Percentiles rank a stretch among this genome's conserved stretches.
These are phyloP conservation scores for Acipenser oxyrinchus DNA, from an alignment of 2,797 vertebrate genomes.

Conservation along the genomic window DNA sequence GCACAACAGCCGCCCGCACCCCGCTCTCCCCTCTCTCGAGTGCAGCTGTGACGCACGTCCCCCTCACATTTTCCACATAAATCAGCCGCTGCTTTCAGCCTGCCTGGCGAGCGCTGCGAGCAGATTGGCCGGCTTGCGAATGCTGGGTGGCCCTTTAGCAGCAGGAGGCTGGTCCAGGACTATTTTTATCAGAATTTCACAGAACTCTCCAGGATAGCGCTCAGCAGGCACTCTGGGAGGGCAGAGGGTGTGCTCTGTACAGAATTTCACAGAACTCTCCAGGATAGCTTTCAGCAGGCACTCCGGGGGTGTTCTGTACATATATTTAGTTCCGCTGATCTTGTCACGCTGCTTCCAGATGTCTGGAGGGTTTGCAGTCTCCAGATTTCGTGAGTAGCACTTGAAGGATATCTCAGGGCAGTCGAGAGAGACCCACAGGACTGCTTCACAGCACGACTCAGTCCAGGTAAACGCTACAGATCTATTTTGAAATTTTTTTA, in stretches of 20 bases:
- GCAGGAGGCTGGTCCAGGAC: conserved; percentile 34
- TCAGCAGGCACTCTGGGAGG: conserved; percentile 26
- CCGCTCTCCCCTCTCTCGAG: not conserved
- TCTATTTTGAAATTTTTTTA: too few species aligned
- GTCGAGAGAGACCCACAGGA: too few species aligned
- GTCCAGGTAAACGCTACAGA: too few species aligned
- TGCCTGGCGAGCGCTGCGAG: conserved; percentile 30
- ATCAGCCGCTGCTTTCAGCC: conserved; percentile 43
- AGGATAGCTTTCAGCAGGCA: conserved; percentile 40
- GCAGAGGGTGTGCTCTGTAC: conserved; percentile 18
- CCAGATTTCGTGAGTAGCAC: too few species aligned
- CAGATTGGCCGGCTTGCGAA: conserved; percentile 30
- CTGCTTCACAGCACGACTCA: too few species aligned
- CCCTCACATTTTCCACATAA: conserved; percentile 42
- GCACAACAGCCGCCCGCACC: not conserved
- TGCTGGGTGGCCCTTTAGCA: conserved; percentile 27
- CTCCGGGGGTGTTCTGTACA: not conserved
- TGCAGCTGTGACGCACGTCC: conserved; percentile 23
- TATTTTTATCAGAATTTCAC: conserved; percentile 83
- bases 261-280: conserved; percentile 64
- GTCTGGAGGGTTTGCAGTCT: too few species aligned
- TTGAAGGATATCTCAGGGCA: too few species aligned
- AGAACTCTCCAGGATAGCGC: conserved; percentile 59
- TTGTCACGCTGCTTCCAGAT: too few species aligned
- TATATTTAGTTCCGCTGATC: too few species aligned